Evolutionary conservation across 2,797 vertebrate species (phyloP).

Genomic region (Rhyacichthys aspro): DNA sequence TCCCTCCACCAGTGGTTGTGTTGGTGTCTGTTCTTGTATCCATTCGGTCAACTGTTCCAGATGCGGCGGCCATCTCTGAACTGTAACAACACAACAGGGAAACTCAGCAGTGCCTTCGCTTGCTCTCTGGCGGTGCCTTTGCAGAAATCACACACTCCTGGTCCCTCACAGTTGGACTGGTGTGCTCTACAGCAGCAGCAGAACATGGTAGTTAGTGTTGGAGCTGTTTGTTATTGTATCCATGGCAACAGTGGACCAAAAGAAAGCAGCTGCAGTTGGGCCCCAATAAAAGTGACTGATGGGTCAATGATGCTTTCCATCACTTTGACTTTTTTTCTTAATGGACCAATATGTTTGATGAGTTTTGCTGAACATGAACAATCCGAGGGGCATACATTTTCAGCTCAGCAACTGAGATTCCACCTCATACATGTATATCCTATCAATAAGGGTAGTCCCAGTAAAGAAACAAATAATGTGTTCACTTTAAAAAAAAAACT

Average conservation of each 20-base stretch:
- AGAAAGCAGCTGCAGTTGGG: conserved; percentile 27
- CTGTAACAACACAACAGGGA: conserved; percentile 20
- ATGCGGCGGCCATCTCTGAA: conserved; percentile 76
- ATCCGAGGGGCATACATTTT: no score
- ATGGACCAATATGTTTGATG: neutral
- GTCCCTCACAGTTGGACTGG: conserved; percentile 16
- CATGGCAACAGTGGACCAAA: conserved; percentile 62
- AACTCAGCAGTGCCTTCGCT: conserved; percentile 23
- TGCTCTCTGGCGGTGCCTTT: conserved; percentile 4
- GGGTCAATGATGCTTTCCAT: neutral
- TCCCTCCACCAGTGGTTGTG: conserved; percentile 44
- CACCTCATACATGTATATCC: no score
- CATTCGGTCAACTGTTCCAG: conserved; percentile 71
- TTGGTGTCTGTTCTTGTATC: conserved; percentile 45
- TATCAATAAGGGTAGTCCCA: no score
- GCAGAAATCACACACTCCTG: conserved; percentile 7
- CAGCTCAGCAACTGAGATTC: no score
- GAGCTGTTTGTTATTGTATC: conserved; percentile 73
- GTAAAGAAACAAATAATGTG: no score
- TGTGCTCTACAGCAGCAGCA: conserved; percentile 16
- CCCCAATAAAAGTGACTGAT: conserved; percentile 15
- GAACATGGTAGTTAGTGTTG: conserved; percentile 32
- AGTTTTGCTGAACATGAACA: neutral
- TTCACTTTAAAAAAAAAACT: no score
- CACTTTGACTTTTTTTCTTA: conserved; percentile 1